These are phyloP conservation scores for Kryptopterus vitreolus DNA, from an alignment of 2,797 vertebrate species.

Conservation along the genomic window DNA sequence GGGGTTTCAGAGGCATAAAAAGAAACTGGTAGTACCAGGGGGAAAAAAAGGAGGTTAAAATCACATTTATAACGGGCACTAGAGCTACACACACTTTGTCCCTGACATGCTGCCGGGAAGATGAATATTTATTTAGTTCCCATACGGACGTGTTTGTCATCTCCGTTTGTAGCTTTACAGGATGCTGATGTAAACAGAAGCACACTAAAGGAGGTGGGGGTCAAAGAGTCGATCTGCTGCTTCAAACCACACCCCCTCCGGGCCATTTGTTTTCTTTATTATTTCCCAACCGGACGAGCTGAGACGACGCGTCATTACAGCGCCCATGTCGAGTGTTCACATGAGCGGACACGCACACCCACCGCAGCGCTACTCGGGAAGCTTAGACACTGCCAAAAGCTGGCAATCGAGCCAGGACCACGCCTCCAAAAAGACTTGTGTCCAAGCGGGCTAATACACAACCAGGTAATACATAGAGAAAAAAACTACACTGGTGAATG, in stretches of 20 bases:
- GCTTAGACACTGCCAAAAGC: slow-evolving; percentile 22
- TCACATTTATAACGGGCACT: too few species aligned
- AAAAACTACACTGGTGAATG: too few species aligned
- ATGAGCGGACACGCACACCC: not conserved
- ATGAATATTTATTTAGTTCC: slow-evolving; percentile 3
- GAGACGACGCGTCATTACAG: slow-evolving; percentile 47
- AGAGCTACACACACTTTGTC: not conserved
- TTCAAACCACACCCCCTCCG: slow-evolving; percentile 30
- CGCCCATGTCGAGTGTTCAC: slow-evolving; percentile 12
- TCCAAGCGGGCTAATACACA: not conserved
- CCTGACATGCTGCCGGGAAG: not conserved
- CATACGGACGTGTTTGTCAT: not conserved
- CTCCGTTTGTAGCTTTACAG: slow-evolving; percentile 14
- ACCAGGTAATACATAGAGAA: not conserved
- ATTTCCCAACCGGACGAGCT: slow-evolving; percentile 45
- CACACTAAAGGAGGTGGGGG: slow-evolving; percentile 7
- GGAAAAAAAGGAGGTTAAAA: not conserved
- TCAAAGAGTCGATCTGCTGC: slow-evolving; percentile 35
- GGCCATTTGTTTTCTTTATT: slow-evolving; percentile 41
- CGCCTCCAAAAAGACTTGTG: not conserved
- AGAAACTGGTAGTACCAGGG: not conserved
- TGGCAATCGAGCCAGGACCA: not conserved
- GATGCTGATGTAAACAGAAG: slow-evolving; percentile 13
- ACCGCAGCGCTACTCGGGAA: slow-evolving; percentile 19
- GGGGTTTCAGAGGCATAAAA: not conserved